Conservation (phyloP, 2,113 vertebrate species). For the Acrocephalus kingi region DNA sequence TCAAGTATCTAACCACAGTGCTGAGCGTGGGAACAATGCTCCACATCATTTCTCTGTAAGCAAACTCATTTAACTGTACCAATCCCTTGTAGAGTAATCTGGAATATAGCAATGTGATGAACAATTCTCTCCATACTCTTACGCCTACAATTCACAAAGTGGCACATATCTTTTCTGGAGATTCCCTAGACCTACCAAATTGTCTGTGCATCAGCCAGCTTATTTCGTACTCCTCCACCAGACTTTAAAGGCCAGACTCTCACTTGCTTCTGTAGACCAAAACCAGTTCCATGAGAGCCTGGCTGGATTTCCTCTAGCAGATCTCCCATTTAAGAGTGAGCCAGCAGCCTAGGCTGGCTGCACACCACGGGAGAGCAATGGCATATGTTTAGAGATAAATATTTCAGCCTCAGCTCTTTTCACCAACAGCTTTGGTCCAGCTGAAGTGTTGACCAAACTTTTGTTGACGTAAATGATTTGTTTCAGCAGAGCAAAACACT, state of each 20-base stretch:
- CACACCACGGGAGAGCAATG: neutral
- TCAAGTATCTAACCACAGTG: neutral
- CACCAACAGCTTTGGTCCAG: neutral
- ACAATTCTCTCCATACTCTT: neutral
- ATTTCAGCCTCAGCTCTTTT: neutral
- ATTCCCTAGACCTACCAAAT: neutral
- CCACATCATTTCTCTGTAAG: neutral
- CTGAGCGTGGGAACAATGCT: neutral
- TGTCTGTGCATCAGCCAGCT: neutral
- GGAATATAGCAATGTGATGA: rapidly evolving
- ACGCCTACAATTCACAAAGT: neutral
- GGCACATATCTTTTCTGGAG: neutral
- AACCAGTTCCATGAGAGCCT: neutral
- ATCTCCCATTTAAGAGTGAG: neutral
- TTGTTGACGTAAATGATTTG: neutral
- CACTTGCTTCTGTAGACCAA: neutral
- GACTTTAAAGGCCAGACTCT: neutral
- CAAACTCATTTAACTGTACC: neutral
- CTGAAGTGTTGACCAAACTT: neutral
- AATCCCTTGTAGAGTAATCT: neutral
- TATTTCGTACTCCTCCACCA: neutral
- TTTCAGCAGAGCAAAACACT: neutral
- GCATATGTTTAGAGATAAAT: neutral
- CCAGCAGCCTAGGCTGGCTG: neutral
- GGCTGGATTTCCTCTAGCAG: neutral